A percentile compares a stretch with the other conserved stretches of the same genome.
phyloP scores from a whole-genome alignment of 2,113 vertebrate species.

The Nicator chloris region DNA sequence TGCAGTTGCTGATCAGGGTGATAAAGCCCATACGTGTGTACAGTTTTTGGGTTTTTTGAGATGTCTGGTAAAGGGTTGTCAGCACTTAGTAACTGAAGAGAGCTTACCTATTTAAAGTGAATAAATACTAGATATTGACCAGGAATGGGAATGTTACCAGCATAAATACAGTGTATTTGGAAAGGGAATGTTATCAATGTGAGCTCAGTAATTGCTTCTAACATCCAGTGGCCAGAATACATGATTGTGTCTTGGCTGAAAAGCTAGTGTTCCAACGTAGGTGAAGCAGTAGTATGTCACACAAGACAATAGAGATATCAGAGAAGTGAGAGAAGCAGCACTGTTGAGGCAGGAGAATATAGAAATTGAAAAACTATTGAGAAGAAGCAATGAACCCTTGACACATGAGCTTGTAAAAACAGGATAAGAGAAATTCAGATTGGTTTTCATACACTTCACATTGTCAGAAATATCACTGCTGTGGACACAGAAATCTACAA shows the following conservation, averaged over 20 bases:
- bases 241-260: neutral
- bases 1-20: neutral
- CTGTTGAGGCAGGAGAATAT: neutral
- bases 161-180: neutral
- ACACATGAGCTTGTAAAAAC: neutral
- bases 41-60: neutral
- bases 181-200: rapidly evolving
- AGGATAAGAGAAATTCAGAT: neutral
- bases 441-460: neutral
- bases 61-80: neutral
- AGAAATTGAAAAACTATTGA: neutral
- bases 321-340: neutral
- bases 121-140: neutral
- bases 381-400: neutral
- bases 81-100: neutral
- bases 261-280: neutral
- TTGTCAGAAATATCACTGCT: neutral
- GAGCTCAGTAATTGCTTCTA: neutral
- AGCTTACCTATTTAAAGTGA: neutral
- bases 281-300: neutral
- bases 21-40: neutral
- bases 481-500: neutral
- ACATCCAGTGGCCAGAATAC: neutral
- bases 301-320: neutral
- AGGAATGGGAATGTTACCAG: neutral